Evolutionary conservation across 1,140 invertebrate species (phyloP), one percentile per base, ranked within the genome.

Genomic region (Pseudomyrmex cubaensis): DNA sequence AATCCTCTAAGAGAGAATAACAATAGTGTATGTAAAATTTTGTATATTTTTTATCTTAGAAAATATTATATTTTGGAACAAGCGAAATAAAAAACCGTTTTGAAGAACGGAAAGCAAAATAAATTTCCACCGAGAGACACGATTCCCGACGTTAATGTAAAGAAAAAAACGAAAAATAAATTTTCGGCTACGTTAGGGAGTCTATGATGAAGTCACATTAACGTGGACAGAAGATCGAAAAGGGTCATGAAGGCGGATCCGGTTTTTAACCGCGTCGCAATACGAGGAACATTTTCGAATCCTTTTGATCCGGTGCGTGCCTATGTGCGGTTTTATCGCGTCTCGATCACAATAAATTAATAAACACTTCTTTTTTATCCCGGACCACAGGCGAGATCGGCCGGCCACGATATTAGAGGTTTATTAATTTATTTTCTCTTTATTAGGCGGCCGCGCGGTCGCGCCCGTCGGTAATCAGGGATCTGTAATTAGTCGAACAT

Each of bases 401-500:
- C 35, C 62, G 70, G 46, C 75, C 48, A 85, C 84, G 90, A 90
- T 93, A 93, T 92, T 92, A 93, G 87, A 77, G 90, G 85, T 91
- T 93, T 93, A 93, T 93, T 93, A 93, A 93, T 94, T 93, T 92
- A 90, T 92, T 93, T 92, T 91, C 93, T 90, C 89, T 91, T 91
- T 92, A 92, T 93, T 91, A 92, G 90, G 46, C 85, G 84, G 67
- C 62, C 84, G 78, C 44, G 80, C 44, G 80, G 85, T 90, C 89
- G 91, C 89, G 90, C 90, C 87, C 92, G 91, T 90, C 90, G 92
- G 92, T 93, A 93, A 93, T 92, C 90, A 91, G 87, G 90, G 87
- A 93, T 92, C 91, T 93, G 93, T 92, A 94, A 94, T 93, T 93
- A 93, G 92, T 90, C 85, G 92, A 91, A 93, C 92, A 93, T 91